These are phyloP conservation scores for Accipiter cooperii DNA, from an alignment of 2,113 vertebrate genomes.

Conservation along the genomic window DNA sequence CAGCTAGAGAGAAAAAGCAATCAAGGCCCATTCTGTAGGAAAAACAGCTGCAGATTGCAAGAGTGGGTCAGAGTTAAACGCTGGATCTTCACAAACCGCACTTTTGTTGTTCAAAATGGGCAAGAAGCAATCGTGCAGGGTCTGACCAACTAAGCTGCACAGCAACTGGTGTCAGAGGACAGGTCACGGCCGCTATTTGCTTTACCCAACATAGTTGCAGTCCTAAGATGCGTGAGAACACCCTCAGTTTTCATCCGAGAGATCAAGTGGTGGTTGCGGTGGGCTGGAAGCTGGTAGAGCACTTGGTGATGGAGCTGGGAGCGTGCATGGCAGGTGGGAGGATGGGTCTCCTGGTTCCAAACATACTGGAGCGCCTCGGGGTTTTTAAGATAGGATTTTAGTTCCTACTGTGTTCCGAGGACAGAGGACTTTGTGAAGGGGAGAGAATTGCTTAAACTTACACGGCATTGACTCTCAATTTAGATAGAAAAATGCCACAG, in stretches of 20 bases:
- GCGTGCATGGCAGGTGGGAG: background rate
- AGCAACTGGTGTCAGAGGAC: background rate
- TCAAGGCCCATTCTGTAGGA: background rate
- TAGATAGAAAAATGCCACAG: background rate
- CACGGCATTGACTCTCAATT: background rate
- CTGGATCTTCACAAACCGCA: background rate
- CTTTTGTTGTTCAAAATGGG: background rate
- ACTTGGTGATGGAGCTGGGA: background rate
- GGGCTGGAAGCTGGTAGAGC: background rate
- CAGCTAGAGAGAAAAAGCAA: background rate
- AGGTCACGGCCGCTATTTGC: background rate
- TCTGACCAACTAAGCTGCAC: background rate
- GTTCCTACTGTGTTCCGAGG: background rate
- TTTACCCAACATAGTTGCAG: background rate
- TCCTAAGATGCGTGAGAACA: background rate
- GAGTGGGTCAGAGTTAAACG: background rate
- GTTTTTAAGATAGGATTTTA: background rate
- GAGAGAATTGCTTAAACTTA: background rate
- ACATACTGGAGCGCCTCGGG: rapidly evolving
- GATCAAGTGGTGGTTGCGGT: background rate
- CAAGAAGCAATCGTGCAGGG: background rate
- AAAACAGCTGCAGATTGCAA: background rate
- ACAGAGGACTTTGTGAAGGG: background rate
- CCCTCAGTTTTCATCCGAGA: background rate
- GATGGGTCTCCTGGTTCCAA: background rate